phyloP scores from a whole-genome alignment of 2,797 vertebrate genomes.

The Babyrousa celebensis region DNA sequence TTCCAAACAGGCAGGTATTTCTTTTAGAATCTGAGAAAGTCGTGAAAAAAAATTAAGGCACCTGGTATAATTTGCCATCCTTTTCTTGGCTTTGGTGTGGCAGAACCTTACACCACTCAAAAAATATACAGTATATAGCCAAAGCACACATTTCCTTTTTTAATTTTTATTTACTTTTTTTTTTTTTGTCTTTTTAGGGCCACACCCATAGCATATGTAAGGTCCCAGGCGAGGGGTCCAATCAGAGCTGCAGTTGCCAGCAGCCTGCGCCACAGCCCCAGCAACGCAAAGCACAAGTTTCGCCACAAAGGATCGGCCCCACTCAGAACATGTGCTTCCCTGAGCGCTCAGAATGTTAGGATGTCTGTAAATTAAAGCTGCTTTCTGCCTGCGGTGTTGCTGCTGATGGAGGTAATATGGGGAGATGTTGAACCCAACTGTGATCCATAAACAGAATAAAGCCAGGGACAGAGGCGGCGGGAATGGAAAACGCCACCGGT shows the following conservation, averaged over 20 bases:
- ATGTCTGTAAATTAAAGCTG: no score
- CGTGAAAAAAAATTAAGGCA: no score
- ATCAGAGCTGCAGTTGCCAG: no score
- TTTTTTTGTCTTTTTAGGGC: no score
- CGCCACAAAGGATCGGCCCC: not conserved
- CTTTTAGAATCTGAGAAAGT: not conserved
- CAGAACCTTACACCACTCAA: not conserved
- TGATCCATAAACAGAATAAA: not conserved
- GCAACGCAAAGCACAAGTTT: no score
- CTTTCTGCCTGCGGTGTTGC: not conserved
- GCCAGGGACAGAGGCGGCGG: rapidly evolving
- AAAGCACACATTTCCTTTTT: rapidly evolving
- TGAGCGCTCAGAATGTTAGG: rapidly evolving
- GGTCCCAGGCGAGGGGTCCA: no score
- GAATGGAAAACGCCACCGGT: rapidly evolving
- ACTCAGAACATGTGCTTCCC: rapidly evolving
- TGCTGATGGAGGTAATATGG: rapidly evolving
- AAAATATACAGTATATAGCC: rapidly evolving
- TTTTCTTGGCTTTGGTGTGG: not conserved
- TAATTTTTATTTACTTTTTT: no score
- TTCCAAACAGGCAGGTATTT: not conserved
- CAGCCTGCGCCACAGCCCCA: no score
- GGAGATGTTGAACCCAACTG: rapidly evolving
- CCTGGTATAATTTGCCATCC: not conserved
- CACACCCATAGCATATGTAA: no score